These are phyloP conservation scores for Ptychoptera contaminata DNA, from an alignment of 2,888 invertebrate genomes.

Conservation along the genomic window DNA sequence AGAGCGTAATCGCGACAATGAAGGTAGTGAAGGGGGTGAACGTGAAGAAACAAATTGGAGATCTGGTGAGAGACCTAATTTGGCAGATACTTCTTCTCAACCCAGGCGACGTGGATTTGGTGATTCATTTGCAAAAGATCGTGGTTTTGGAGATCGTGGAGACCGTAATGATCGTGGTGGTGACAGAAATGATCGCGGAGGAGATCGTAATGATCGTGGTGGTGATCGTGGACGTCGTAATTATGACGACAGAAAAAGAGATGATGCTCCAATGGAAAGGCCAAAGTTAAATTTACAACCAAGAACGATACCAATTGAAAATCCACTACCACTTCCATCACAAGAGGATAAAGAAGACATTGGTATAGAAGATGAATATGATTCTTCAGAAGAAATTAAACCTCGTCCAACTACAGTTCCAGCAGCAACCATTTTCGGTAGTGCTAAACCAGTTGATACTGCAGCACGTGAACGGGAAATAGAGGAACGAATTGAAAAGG, in stretches of 20 bases:
- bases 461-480: slow-evolving; percentile 80
- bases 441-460: slow-evolving; percentile 89
- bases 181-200: slow-evolving; percentile 24
- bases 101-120: slow-evolving; percentile 18
- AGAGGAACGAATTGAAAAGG: slow-evolving; percentile 66
- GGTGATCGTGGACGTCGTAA: slow-evolving; percentile 14
- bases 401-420: slow-evolving; percentile 36
- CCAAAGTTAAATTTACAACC: slow-evolving; percentile 69
- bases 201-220: slow-evolving; percentile 28
- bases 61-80: slow-evolving; percentile 16
- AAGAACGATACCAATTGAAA: slow-evolving; percentile 40
- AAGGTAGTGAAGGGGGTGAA: not conserved
- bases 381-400: not conserved
- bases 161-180: slow-evolving; percentile 10
- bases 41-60: slow-evolving; percentile 23
- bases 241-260: slow-evolving; percentile 14
- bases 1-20: not conserved
- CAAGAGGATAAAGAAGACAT: slow-evolving; percentile 30
- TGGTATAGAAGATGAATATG: slow-evolving; percentile 12
- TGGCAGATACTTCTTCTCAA: slow-evolving; percentile 16
- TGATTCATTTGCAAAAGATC: slow-evolving; percentile 16
- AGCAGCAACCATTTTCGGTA: slow-evolving; percentile 76
- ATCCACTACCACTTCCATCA: slow-evolving; percentile 35
- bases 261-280: slow-evolving; percentile 29
- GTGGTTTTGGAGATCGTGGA: slow-evolving; percentile 13